A percentile compares a stretch with the other conserved stretches of the same genome.
Evolutionary conservation across 2,797 vertebrate genomes (phyloP).

Genomic region (Manis crassicaudata): DNA sequence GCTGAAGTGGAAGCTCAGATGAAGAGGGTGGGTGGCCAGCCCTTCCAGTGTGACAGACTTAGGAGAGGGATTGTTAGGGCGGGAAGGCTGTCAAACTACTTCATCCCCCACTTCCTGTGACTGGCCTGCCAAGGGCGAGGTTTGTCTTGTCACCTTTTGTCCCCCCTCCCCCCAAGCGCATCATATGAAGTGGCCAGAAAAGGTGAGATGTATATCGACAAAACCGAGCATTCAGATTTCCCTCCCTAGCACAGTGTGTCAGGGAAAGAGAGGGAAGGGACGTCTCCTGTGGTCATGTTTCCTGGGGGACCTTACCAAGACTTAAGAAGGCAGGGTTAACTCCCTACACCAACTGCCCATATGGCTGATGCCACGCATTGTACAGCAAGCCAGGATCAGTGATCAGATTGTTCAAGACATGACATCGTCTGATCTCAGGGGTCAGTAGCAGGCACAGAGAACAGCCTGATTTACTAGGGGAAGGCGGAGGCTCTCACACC

Average conservation of each 20-base stretch:
- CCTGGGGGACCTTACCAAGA: not conserved
- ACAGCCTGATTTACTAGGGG: fast-evolving
- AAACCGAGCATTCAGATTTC: not conserved
- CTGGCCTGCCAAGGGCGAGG: not conserved
- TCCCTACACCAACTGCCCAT: constrained; percentile 1
- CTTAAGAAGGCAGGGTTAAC: constrained; percentile 15
- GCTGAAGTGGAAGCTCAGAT: not conserved
- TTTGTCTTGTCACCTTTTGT: not conserved
- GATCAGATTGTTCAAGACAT: constrained; percentile 22
- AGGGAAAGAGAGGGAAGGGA: not conserved
- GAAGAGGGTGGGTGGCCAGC: not conserved
- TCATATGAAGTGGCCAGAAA: not conserved
- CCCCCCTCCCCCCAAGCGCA: not conserved
- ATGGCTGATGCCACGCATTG: not conserved
- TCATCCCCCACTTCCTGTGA: not conserved
- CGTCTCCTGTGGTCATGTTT: not conserved
- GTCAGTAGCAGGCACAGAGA: not conserved
- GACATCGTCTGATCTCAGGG: not conserved
- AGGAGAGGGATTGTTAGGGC: not conserved
- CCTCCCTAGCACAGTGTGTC: not conserved
- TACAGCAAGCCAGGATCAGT: not conserved
- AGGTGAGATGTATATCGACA: not conserved
- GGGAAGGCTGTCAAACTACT: not conserved
- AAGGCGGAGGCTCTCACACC: not conserved
- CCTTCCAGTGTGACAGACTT: not conserved